These are phyloP conservation scores for Brachyopa scutellaris DNA, from an alignment of 2,888 invertebrate genomes.

Conservation along the genomic window DNA sequence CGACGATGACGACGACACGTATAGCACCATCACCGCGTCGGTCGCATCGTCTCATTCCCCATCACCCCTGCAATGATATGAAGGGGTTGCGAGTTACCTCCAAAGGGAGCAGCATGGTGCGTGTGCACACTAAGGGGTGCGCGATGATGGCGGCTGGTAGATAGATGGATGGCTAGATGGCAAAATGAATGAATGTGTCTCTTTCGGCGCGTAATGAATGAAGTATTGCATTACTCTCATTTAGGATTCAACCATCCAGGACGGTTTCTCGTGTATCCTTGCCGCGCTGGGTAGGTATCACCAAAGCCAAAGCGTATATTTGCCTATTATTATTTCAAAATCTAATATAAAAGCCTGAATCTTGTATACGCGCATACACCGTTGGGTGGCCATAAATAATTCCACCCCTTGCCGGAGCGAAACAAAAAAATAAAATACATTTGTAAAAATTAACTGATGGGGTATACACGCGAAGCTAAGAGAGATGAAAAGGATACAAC, in stretches of 20 bases:
- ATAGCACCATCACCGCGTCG: too few species aligned
- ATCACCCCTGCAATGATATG: not conserved
- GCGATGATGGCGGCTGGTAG: not conserved
- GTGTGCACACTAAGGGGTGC: not conserved
- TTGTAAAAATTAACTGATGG: slow-evolving; percentile 73
- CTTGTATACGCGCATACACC: slow-evolving; percentile 18
- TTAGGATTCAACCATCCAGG: slow-evolving; percentile 61
- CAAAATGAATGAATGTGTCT: slow-evolving; percentile 58
- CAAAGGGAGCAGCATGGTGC: slow-evolving; percentile 14
- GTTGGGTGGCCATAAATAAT: slow-evolving; percentile 71
- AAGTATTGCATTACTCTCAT: slow-evolving; percentile 70
- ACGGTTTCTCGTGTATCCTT: slow-evolving; percentile 31
- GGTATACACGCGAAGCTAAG: slow-evolving; percentile 60
- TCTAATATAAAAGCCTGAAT: slow-evolving; percentile 51
- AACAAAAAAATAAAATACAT: slow-evolving; percentile 51
- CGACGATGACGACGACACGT: slow-evolving; percentile 27
- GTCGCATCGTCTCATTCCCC: not conserved
- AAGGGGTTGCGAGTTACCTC: slow-evolving; percentile 58
- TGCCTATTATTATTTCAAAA: slow-evolving; percentile 70
- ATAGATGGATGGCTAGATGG: slow-evolving; percentile 3
- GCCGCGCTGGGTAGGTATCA: slow-evolving; percentile 13
- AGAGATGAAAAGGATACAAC: slow-evolving; percentile 68
- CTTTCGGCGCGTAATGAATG: slow-evolving; percentile 62
- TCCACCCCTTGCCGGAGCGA: slow-evolving; percentile 67
- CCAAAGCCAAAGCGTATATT: slow-evolving; percentile 34